Percentiles rank a stretch among this genome's conserved stretches.
Evolutionary conservation across 2,113 vertebrate genomes (phyloP).

Genomic region (Piprites chloris): DNA sequence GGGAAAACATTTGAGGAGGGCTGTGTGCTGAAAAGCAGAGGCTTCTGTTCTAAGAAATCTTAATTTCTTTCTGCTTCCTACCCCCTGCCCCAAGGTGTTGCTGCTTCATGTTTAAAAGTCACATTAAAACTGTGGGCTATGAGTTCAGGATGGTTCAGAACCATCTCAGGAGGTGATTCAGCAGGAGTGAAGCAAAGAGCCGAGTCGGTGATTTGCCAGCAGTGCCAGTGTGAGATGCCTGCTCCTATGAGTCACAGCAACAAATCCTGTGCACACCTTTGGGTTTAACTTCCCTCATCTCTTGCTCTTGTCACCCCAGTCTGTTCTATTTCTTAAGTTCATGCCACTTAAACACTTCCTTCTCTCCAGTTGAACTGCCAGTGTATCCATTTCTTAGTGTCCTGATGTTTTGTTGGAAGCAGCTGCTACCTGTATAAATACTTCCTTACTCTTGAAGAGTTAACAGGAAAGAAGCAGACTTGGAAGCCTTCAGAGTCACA

Average conservation of each 20-base stretch:
- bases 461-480: neutral
- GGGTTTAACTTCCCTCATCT: neutral
- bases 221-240: neutral
- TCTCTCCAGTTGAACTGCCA: neutral
- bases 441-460: neutral
- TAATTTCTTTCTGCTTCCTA: neutral
- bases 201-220: neutral
- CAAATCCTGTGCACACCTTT: neutral
- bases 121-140: neutral
- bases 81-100: neutral
- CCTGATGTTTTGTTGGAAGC: neutral
- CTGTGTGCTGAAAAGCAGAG: neutral
- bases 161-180: neutral
- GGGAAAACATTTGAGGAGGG: neutral
- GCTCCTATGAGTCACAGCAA: neutral
- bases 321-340: neutral
- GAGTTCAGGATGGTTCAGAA: neutral
- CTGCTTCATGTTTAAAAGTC: neutral
- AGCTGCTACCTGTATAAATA: neutral
- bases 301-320: neutral
- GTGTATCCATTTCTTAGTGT: neutral
- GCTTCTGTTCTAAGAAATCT: neutral
- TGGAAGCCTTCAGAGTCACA: neutral
- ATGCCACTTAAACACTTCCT: neutral
- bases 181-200: neutral